Evolutionary conservation across 1,140 invertebrate species (phyloP).

Genomic region (Papilio helenus): DNA sequence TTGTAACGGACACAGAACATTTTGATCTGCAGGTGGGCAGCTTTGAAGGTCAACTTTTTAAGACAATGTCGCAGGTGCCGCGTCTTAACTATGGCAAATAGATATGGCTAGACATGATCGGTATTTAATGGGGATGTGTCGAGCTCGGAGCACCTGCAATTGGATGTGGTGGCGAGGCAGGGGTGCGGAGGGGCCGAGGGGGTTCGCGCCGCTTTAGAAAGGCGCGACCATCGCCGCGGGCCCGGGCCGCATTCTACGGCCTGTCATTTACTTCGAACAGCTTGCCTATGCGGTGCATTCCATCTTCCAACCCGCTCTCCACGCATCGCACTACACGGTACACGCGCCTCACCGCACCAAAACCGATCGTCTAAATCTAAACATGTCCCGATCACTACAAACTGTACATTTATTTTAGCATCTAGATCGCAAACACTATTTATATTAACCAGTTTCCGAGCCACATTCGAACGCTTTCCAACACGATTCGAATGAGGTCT

Average conservation of each 20-base stretch:
- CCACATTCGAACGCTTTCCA: slow-evolving; percentile 67
- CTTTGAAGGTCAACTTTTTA: slow-evolving; percentile 72
- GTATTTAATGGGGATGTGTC: slow-evolving; percentile 81
- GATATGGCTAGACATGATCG: slow-evolving; percentile 79
- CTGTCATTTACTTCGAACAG: slow-evolving; percentile 82
- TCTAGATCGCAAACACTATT: slow-evolving; percentile 52
- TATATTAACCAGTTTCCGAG: slow-evolving; percentile 72
- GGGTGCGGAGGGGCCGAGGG: slow-evolving; percentile 59
- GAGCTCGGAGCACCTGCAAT: slow-evolving; percentile 79
- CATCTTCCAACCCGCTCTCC: slow-evolving; percentile 73
- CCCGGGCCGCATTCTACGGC: slow-evolving; percentile 81
- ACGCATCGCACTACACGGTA: slow-evolving; percentile 63
- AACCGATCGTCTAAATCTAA: slow-evolving; percentile 44
- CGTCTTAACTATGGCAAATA: slow-evolving; percentile 75
- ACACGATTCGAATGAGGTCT: slow-evolving; percentile 58
- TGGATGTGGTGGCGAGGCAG: slow-evolving; percentile 65
- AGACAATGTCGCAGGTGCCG: slow-evolving; percentile 77
- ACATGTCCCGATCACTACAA: slow-evolving; percentile 45
- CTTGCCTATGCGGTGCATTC: slow-evolving; percentile 82
- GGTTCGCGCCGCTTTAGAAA: slow-evolving; percentile 80
- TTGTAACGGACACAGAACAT: slow-evolving; percentile 59
- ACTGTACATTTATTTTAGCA: slow-evolving; percentile 49
- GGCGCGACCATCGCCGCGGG: slow-evolving; percentile 81
- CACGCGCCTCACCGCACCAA: slow-evolving; percentile 65
- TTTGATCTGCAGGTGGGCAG: slow-evolving; percentile 66